Percentiles rank a stretch among this genome's conserved stretches.
These are phyloP conservation scores for Erythrocercus mccallii DNA, from an alignment of 2,113 vertebrate genomes.

Conservation along the genomic window DNA sequence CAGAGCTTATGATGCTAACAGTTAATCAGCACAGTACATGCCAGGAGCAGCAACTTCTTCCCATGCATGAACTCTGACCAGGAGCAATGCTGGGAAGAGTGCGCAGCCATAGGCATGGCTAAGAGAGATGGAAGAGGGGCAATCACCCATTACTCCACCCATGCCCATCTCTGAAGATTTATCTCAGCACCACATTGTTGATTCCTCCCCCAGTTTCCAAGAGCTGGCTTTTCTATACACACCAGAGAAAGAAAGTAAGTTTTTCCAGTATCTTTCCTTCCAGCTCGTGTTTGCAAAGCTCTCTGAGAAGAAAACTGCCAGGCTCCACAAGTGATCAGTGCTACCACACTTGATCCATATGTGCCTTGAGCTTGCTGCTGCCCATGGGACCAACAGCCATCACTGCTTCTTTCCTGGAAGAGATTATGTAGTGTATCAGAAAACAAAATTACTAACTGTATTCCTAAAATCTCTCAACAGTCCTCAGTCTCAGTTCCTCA, in stretches of 20 bases:
- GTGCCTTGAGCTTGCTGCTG: background rate
- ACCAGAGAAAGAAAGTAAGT: background rate
- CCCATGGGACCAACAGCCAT: background rate
- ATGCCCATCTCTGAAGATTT: background rate
- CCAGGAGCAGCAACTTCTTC: background rate
- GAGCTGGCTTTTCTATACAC: background rate
- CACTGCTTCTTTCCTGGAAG: background rate
- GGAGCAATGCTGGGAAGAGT: background rate
- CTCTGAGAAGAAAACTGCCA: background rate
- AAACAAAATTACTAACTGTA: background rate
- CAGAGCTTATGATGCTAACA: background rate
- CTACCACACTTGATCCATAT: background rate
- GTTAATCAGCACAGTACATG: background rate
- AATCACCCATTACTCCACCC: background rate
- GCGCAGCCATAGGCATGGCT: background rate
- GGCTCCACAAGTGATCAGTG: background rate
- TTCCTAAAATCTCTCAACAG: background rate
- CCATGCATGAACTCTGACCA: background rate
- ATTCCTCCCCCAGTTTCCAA: background rate
- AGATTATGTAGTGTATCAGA: background rate
- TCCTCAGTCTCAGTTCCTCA: background rate
- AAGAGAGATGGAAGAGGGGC: background rate
- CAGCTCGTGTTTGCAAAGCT: background rate
- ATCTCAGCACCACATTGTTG: background rate
- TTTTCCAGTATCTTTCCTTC: background rate